A percentile compares a stretch with the other conserved stretches of the same genome.
These are phyloP conservation scores for Gastrophysa polygoni DNA, from an alignment of 2,888 invertebrate species.

Conservation along the genomic window DNA sequence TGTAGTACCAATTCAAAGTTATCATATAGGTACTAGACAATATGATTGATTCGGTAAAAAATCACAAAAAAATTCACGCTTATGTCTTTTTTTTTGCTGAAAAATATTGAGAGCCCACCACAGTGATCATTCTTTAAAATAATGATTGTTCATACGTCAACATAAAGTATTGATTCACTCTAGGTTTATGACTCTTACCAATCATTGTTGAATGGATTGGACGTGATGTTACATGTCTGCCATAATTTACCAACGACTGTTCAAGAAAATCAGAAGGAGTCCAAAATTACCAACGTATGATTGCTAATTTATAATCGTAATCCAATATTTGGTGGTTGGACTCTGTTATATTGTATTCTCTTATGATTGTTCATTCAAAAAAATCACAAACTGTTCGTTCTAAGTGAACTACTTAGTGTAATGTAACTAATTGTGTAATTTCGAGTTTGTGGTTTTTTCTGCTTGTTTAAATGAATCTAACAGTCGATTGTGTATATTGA, in stretches of 20 bases:
- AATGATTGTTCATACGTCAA: not conserved
- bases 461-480: not conserved
- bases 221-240: conserved; percentile 71
- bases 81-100: too few species aligned
- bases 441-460: conserved; percentile 8
- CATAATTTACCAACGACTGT: conserved; percentile 60
- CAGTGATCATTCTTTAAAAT: too few species aligned
- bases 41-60: too few species aligned
- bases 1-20: too few species aligned
- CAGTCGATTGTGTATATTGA: conserved; percentile 1
- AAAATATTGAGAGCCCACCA: too few species aligned
- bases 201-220: conserved; percentile 68
- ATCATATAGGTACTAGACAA: too few species aligned
- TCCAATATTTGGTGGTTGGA: conserved; percentile 13
- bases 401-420: not conserved
- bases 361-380: not conserved
- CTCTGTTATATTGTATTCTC: not conserved
- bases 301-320: conserved; percentile 29
- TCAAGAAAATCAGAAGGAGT: conserved; percentile 45
- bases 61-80: too few species aligned
- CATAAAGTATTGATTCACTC: not conserved
- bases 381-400: not conserved
- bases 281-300: conserved; percentile 52
- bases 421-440: too few species aligned
- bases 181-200: conserved; percentile 74